These are phyloP conservation scores for Hymenochirus boettgeri DNA, from an alignment of 2,113 vertebrate genomes.

Conservation along the genomic window DNA sequence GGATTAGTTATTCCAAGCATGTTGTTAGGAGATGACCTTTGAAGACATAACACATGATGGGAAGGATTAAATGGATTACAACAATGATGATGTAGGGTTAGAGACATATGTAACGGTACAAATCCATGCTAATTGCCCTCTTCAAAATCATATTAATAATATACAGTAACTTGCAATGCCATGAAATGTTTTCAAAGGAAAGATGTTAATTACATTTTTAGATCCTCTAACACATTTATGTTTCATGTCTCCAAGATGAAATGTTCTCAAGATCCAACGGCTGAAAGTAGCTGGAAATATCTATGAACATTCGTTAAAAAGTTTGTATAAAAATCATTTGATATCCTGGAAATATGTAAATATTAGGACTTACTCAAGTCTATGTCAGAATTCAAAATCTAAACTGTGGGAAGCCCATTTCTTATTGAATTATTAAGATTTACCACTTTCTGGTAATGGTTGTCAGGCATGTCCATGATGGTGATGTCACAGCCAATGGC, in stretches of 20 bases:
- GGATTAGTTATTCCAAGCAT: constrained; percentile 22
- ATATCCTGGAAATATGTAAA: constrained; percentile 48
- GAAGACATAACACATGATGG: neutral
- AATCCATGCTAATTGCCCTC: constrained; percentile 29
- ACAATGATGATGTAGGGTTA: constrained; percentile 10
- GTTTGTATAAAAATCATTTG: constrained; percentile 35
- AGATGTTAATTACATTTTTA: constrained; percentile 9
- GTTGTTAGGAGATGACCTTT: neutral
- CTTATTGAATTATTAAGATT: constrained; percentile 24
- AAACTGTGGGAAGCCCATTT: constrained; percentile 36
- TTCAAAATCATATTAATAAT: neutral
- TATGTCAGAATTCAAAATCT: constrained; percentile 48
- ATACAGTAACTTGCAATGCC: neutral
- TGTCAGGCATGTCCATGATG: too few species aligned
- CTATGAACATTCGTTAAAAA: constrained; percentile 34
- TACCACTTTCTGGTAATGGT: too few species aligned
- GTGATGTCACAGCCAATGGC: too few species aligned
- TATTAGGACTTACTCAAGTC: constrained; percentile 48
- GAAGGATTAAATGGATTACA: constrained; percentile 30
- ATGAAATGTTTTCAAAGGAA: constrained; percentile 4
- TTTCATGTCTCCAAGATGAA: constrained; percentile 19
- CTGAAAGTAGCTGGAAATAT: constrained; percentile 19
- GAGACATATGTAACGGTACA: constrained; percentile 7
- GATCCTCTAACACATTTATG: constrained; percentile 3
- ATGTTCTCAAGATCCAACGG: constrained; percentile 6